A percentile compares a stretch with the other conserved stretches of the same genome.
These are phyloP conservation scores for Unio pictorum DNA, from an alignment of 2,888 invertebrate species.

Conservation along the genomic window DNA sequence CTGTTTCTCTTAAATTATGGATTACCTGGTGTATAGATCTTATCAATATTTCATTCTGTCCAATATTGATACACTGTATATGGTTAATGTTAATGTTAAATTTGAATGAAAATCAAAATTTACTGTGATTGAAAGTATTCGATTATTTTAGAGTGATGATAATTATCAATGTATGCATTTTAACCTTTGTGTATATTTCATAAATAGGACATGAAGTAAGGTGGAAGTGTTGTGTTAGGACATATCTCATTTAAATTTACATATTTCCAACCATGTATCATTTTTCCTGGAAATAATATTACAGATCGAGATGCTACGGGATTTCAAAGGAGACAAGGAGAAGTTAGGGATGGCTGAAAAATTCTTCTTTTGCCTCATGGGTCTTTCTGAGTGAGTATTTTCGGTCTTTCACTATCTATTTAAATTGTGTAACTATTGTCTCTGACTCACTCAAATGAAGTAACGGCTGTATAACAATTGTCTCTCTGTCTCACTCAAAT, in stretches of 20 bases:
- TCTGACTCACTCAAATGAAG: not conserved
- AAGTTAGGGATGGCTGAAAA: conserved; percentile 74
- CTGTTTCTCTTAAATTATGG: no score
- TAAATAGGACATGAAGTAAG: not conserved
- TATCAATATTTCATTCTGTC: no score
- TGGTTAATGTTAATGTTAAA: no score
- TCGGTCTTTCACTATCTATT: not conserved
- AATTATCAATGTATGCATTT: no score
- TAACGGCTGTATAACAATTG: not conserved
- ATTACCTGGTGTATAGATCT: no score
- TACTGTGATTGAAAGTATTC: no score
- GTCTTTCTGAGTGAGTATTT: conserved; percentile 68
- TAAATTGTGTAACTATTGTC: no score
- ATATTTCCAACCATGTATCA: not conserved
- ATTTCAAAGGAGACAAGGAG: conserved; percentile 68
- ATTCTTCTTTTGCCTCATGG: conserved; percentile 71
- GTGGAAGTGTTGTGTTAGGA: conserved; percentile 1
- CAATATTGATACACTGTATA: no score
- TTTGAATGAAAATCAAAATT: no score
- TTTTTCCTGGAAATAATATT: conserved; percentile 4
- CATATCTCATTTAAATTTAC: not conserved
- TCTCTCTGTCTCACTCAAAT: not conserved
- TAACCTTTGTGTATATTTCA: no score
- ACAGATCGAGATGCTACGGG: conserved; percentile 68
- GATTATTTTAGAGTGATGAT: no score